These are phyloP conservation scores for Drosophila formosana DNA, from an alignment of 2,888 invertebrate genomes.

Conservation along the genomic window DNA sequence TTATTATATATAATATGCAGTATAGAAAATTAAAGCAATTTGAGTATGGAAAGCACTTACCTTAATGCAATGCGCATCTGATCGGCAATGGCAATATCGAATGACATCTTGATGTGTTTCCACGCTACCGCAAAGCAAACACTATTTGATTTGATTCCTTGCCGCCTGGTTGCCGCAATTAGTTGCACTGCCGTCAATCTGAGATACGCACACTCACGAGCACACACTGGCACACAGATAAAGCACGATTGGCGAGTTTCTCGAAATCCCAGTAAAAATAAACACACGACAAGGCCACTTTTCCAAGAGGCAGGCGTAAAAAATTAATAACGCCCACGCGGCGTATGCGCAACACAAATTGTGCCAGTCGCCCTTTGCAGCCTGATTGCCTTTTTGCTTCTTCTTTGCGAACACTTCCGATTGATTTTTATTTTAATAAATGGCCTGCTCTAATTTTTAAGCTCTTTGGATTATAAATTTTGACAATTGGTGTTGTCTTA, in stretches of 20 bases:
- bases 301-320: slow-evolving; percentile 36
- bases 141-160: slow-evolving; percentile 50
- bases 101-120: slow-evolving; percentile 73
- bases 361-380: slow-evolving; percentile 39
- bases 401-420: slow-evolving; percentile 12
- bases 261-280: slow-evolving; percentile 56
- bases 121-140: slow-evolving; percentile 20
- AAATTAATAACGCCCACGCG: slow-evolving; percentile 40
- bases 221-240: slow-evolving; percentile 1
- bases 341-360: slow-evolving; percentile 47
- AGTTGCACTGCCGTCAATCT: slow-evolving; percentile 10
- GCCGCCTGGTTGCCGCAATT: slow-evolving; percentile 20
- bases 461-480: not conserved
- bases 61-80: slow-evolving; percentile 83
- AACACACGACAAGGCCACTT: slow-evolving; percentile 41
- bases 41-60: slow-evolving; percentile 62
- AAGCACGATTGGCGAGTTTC: slow-evolving; percentile 41
- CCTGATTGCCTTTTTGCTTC: slow-evolving; percentile 2
- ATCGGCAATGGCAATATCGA: slow-evolving; percentile 83
- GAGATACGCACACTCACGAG: slow-evolving; percentile 9
- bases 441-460: not conserved
- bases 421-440: slow-evolving; percentile 24
- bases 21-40: no score
- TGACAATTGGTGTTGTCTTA: not conserved
- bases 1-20: no score